Base-by-base conservation (phyloP, 2,113 vertebrate species). In the Hepsetus odoe region DNA sequence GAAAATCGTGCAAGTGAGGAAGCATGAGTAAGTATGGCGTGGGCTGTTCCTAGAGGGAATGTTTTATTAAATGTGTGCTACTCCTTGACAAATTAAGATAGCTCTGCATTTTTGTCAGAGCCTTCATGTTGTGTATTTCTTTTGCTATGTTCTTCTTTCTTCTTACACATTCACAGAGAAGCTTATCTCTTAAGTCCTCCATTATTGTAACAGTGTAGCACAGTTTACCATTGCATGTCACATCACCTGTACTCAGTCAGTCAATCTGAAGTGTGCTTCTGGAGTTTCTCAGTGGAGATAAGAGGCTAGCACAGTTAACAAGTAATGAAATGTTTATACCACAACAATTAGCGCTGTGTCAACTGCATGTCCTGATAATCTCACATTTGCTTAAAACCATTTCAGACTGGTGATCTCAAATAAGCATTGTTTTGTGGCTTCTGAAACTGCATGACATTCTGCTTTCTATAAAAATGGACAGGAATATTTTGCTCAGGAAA, bases 11-110 rank as follows among this genome's bases (percentile, higher is more conserved):
- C 13, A 46, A 28, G n/a, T 12, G 24, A 44, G 9, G 30, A 18
- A 35, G 46, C 35, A 24, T 67, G 61, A 53, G 49, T 65, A 67
- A 68, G 30, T 35, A 30, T 38, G 30, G 18, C 24, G 30, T 26
- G 40, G 65, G 4, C 32, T 62, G 59, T 62, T 78, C 46, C 18
- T 33, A 62, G 55, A 62, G 51, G 26, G 10, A n/a, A 64, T 68
- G 24, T 77, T 9, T 46, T 56, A 38, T 65, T 35, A 55, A 46
- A 65, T 49, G 8, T 8, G 24, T 2, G 26, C 24, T 51, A 44
- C 26, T 69, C 68, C 66, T 53, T 59, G 9, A 49, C 14, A 46
- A 59, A 46, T 59, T 33, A 69, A 69, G n/a, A 49, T 22, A 35
- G 46, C 24, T 46, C 22, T 14, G 56, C 32, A n/a, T 61, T 14